phyloP scores from a whole-genome alignment of 2,888 invertebrate species.

The Dolichomitus sp. region DNA sequence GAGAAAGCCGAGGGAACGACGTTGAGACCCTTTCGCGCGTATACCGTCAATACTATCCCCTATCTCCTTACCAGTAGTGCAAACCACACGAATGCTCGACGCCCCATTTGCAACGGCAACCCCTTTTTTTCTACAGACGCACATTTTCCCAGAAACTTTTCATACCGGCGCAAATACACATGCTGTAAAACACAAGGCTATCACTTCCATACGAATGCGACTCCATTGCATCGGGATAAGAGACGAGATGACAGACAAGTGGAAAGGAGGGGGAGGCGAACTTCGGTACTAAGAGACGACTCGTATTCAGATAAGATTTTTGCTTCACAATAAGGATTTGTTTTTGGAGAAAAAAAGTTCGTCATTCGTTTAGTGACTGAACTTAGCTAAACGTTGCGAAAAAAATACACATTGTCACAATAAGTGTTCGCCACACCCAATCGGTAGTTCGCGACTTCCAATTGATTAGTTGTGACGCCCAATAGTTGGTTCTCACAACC shows the following conservation, averaged over 20 bases:
- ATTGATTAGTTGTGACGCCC: too few species aligned
- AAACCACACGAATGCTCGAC: slow-evolving; percentile 44
- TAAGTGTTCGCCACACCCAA: too few species aligned
- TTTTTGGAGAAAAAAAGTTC: neutral
- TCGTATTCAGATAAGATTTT: neutral
- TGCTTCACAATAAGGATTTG: neutral
- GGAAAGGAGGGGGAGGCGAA: too few species aligned
- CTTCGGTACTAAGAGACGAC: neutral
- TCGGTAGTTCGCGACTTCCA: too few species aligned
- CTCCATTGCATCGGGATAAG: neutral
- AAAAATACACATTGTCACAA: too few species aligned
- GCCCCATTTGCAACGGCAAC: slow-evolving; percentile 47
- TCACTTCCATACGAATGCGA: slow-evolving; percentile 24
- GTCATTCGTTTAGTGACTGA: too few species aligned
- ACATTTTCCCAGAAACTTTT: slow-evolving; percentile 39
- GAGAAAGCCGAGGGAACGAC: slow-evolving; percentile 45
- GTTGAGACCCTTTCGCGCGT: slow-evolving; percentile 53
- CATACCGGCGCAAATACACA: slow-evolving; percentile 7
- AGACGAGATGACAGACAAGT: neutral
- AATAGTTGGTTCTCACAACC: too few species aligned
- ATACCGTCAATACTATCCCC: slow-evolving; percentile 17
- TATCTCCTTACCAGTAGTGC: slow-evolving; percentile 35
- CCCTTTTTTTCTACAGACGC: slow-evolving; percentile 26
- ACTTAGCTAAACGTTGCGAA: too few species aligned
- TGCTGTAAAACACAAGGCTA: neutral